Base-by-base conservation (phyloP, 2,797 vertebrate species). In the Furcifer pardalis region DNA sequence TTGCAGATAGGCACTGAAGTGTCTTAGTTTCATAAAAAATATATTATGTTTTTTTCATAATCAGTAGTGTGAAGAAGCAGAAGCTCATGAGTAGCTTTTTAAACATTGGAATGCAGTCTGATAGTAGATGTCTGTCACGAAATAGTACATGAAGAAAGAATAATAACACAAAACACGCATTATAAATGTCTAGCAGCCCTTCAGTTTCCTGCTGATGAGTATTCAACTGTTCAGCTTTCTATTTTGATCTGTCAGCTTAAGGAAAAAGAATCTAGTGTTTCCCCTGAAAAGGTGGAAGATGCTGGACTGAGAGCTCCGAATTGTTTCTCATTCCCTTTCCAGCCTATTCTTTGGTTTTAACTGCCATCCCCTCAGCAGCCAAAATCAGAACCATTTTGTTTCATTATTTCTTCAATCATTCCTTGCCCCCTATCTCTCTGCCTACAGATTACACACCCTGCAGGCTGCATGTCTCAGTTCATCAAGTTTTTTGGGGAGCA, bases 401-500 rank as follows among this genome's bases (percentile, higher is more conserved):
- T 32, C 40, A 56, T 56, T 40, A 12, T 69, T 52, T 59, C 5
- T 12, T 77, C 65, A 12, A 25, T 25, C 2, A 65, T 44, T 66
- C 27, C 44, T 23, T 42, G 19, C 40, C 7, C 2, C 5, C 0
- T 63, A 63, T 32, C 65, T 2, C 59, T 91, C 37, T 76, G 86
- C 76, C 78, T 92, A 84, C 94, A 99, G 99, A 99, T 99, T 95
- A 99, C 99, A 81, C 99, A 99, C 93, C 99, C 99, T 0, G 99
- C 99, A 25, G 99, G 99, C 94, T 99, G 99, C 94, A 99, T 99
- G 99, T 99, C 98, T 89, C 99, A 99, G 96, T 99, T 99, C 95
- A 99, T 99, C 93, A 97, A 98, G 93, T 99, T 99, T 94, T 99
- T 99, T 0, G 99, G 99, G 19, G 98, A 99, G 91, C 98, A 99